phyloP scores from a whole-genome alignment of 1,140 invertebrate species.

The Bursaphelenchus mucronatus region DNA sequence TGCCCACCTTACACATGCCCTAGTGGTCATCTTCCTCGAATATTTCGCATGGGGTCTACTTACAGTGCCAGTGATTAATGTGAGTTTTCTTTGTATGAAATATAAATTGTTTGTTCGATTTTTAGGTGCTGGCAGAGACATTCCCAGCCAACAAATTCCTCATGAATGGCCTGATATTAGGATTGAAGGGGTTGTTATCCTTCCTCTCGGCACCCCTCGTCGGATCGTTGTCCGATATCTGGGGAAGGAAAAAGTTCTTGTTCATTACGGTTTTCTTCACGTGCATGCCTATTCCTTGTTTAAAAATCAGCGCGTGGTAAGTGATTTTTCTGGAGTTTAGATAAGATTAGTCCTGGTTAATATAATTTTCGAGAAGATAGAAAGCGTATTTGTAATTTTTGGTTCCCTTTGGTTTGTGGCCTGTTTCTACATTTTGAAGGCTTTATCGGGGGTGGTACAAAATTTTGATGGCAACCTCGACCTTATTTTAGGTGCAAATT shows the following conservation, averaged over 20 bases:
- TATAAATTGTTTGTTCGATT: conserved; percentile 32
- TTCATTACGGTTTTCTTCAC: conserved; percentile 98
- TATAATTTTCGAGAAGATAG: too few species aligned
- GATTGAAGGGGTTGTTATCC: conserved; percentile 90
- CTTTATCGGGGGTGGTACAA: too few species aligned
- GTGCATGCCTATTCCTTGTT: conserved; percentile 94
- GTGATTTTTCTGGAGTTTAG: conserved; percentile 33
- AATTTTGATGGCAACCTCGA: too few species aligned
- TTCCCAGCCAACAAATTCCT: conserved; percentile 98
- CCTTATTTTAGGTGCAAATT: too few species aligned
- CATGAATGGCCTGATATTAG: conserved; percentile 98
- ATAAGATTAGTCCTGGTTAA: too few species aligned
- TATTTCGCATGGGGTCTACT: conserved; percentile 99
- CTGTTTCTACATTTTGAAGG: too few species aligned
- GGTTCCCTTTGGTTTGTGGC: too few species aligned
- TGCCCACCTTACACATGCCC: conserved; percentile 90
- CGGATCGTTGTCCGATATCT: conserved; percentile 91
- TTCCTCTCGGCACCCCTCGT: conserved; percentile 93
- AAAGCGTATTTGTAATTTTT: too few species aligned
- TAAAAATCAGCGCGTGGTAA: conserved; percentile 94
- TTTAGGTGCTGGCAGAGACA: conserved; percentile 82
- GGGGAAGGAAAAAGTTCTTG: conserved; percentile 95
- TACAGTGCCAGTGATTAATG: conserved; percentile 93
- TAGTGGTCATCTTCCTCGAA: conserved; percentile 97
- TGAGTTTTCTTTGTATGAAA: conserved; percentile 64